Percentiles rank a stretch among this genome's conserved stretches.
These are phyloP conservation scores for Heliconius cydno DNA, from an alignment of 2,888 invertebrate species.

Conservation along the genomic window DNA sequence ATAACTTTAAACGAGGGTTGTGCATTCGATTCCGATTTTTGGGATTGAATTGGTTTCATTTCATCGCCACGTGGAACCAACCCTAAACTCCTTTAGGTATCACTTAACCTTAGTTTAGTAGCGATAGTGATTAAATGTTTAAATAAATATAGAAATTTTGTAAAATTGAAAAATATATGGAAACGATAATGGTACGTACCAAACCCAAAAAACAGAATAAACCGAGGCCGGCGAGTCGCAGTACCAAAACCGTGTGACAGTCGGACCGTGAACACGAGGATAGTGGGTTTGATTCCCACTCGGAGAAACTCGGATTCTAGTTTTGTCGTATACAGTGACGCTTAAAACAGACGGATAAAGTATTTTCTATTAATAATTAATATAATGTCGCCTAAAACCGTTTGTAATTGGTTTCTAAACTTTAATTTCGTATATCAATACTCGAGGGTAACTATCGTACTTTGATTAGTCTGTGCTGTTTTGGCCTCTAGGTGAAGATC, in stretches of 20 bases:
- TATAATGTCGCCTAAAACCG: background rate
- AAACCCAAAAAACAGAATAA: too few species aligned
- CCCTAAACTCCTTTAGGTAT: too few species aligned
- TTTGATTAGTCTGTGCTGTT: constrained; percentile 11
- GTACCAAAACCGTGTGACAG: background rate
- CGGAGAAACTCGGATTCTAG: background rate
- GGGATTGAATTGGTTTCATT: background rate
- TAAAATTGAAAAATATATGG: too few species aligned
- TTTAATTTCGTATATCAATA: constrained; percentile 13
- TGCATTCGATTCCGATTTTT: background rate
- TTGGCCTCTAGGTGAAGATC: background rate
- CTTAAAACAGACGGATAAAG: too few species aligned
- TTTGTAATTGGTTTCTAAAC: constrained; percentile 17
- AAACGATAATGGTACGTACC: too few species aligned
- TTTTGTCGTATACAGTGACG: too few species aligned
- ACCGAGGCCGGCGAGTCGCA: too few species aligned
- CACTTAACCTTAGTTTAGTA: too few species aligned
- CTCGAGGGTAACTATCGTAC: constrained; percentile 3
- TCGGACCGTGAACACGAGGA: background rate
- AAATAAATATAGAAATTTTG: too few species aligned
- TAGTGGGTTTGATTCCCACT: background rate
- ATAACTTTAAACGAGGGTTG: background rate
- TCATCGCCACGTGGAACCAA: too few species aligned
- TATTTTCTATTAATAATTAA: too few species aligned
- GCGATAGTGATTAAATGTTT: too few species aligned